These are phyloP conservation scores for Pseudanteris insignis DNA, from an alignment of 2,888 invertebrate genomes.

Conservation along the genomic window DNA sequence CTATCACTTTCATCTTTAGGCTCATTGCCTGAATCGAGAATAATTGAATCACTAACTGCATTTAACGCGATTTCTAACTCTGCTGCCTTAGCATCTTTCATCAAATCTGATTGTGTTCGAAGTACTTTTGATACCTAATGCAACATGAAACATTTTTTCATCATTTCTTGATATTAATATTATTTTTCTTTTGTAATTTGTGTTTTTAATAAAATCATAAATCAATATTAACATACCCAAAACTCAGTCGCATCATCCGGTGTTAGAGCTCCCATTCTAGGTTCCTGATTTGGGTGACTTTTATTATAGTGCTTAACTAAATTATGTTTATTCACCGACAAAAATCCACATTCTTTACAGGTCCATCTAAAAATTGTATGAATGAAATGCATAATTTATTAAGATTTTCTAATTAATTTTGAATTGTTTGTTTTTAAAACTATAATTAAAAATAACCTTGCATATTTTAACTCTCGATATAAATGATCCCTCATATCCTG, in stretches of 20 bases:
- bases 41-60: slow-evolving; percentile 1
- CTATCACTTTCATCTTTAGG: too few relatives aligned
- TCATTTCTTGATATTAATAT: not conserved
- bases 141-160: not conserved
- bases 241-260: slow-evolving; percentile 67
- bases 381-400: too few relatives aligned
- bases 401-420: not conserved
- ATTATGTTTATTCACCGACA: slow-evolving; percentile 69
- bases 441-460: slow-evolving; percentile 70
- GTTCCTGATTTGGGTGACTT: slow-evolving; percentile 63
- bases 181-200: not conserved
- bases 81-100: slow-evolving; percentile 45
- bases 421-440: not conserved
- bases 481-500: slow-evolving; percentile 75
- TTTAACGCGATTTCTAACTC: not conserved
- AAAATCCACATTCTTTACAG: slow-evolving; percentile 71
- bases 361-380: slow-evolving; percentile 69
- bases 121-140: slow-evolving; percentile 52
- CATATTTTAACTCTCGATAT: slow-evolving; percentile 74
- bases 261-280: slow-evolving; percentile 59
- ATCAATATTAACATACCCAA: slow-evolving; percentile 66
- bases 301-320: slow-evolving; percentile 69
- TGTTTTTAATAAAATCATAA: not conserved
- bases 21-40: slow-evolving; percentile 18
- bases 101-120: slow-evolving; percentile 52